Evolutionary conservation across 92 coral and sea anemone genomes (phyloP).

Genomic region (Porites rus): DNA sequence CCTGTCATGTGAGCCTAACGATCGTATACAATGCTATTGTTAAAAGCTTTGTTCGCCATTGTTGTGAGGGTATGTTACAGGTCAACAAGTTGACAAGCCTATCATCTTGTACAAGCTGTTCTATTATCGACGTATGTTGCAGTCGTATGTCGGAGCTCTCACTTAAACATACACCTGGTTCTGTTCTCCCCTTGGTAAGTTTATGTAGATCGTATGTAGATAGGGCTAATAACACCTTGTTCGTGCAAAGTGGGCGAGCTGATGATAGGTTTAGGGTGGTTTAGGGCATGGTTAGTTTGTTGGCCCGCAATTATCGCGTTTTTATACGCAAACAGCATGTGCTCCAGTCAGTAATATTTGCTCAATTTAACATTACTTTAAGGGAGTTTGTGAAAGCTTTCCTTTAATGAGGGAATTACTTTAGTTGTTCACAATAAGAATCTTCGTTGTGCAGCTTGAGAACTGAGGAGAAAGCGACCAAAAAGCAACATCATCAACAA

Average conservation of each 20-base stretch:
- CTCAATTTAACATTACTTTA: neutral
- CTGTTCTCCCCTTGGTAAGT: constrained; percentile 5
- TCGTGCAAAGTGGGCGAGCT: neutral
- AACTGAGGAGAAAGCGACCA: neutral
- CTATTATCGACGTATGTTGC: neutral
- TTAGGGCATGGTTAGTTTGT: too few relatives aligned
- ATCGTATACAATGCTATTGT: constrained; percentile 15
- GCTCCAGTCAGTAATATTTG: neutral
- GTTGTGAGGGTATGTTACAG: constrained; percentile 1
- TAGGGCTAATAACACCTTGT: neutral
- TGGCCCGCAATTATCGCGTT: neutral
- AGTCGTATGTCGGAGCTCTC: neutral
- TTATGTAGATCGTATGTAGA: neutral
- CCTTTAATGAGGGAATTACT: too few relatives aligned
- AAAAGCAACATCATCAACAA: neutral
- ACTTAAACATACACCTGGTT: neutral
- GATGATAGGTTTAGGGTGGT: neutral
- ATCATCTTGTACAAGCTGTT: neutral
- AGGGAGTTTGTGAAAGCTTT: neutral
- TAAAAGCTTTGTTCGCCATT: neutral
- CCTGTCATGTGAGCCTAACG: constrained; percentile 4
- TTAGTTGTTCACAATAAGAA: neutral
- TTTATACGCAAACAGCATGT: neutral
- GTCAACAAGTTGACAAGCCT: constrained; percentile 17
- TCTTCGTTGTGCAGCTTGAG: neutral